A percentile compares a stretch with the other conserved stretches of the same genome.
Conservation (phyloP, 2,888 invertebrate genomes). For the Melitaea athalia region DNA sequence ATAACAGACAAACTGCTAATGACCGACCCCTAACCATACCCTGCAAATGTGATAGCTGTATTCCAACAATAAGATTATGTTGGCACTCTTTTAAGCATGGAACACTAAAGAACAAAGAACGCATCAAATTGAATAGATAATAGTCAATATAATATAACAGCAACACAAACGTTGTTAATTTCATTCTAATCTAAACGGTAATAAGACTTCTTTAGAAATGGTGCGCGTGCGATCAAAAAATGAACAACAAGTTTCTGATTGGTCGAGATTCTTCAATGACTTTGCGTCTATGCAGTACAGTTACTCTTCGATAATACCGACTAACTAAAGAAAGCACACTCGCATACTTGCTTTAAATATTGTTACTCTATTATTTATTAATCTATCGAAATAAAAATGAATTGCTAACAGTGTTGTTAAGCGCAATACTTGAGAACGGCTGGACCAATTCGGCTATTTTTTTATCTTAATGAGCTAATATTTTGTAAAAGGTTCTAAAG, state of each 20-base stretch:
- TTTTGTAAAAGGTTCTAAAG: no score
- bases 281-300: constrained; percentile 37
- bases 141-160: constrained; percentile 13
- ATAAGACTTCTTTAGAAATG: constrained; percentile 44
- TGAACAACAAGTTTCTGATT: constrained; percentile 45
- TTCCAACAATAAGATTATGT: no score
- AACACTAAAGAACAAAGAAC: not conserved
- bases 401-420: no score
- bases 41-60: no score
- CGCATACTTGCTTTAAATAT: not conserved
- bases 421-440: no score
- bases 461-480: no score
- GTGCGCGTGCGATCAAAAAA: constrained; percentile 43
- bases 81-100: no score
- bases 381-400: no score
- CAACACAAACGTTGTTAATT: constrained; percentile 39
- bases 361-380: not conserved
- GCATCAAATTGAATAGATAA: not conserved
- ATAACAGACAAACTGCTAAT: no score
- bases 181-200: constrained; percentile 48
- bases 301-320: constrained; percentile 23
- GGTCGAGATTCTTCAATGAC: constrained; percentile 50
- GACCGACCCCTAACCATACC: no score
- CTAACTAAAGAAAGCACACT: not conserved
- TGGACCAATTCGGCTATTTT: no score